Evolutionary conservation across 2,113 vertebrate species (phyloP).

Genomic region (Turnix velox): DNA sequence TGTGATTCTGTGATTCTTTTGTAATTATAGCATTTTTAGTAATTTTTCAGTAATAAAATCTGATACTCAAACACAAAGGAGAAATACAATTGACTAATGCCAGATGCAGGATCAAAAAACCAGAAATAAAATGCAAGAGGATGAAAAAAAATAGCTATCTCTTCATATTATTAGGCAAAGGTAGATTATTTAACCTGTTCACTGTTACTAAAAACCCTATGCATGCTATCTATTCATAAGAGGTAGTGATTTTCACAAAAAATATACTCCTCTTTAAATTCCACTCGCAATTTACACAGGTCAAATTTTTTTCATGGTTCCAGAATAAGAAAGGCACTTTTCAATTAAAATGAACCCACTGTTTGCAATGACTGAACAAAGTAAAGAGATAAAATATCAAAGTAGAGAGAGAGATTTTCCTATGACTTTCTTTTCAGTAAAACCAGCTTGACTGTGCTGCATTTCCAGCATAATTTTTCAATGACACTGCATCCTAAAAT

Average conservation of each 20-base stretch:
- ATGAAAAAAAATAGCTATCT: not conserved
- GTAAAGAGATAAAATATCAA: not conserved
- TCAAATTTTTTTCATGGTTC: not conserved
- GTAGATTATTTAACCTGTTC: not conserved
- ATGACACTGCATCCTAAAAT: not conserved
- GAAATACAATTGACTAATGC: not conserved
- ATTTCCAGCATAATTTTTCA: not conserved
- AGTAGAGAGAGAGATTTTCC: not conserved
- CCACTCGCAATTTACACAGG: not conserved
- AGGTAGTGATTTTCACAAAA: not conserved
- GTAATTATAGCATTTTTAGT: not conserved
- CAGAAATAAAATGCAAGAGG: not conserved
- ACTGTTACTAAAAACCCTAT: not conserved
- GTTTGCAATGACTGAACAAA: not conserved
- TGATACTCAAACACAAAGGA: not conserved
- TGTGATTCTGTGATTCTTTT: conserved; percentile 30
- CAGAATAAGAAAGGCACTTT: not conserved
- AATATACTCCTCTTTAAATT: not conserved
- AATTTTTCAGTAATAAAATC: not conserved
- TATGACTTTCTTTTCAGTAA: not conserved
- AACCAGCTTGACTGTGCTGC: not conserved
- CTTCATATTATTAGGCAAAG: not conserved
- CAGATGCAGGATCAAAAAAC: not conserved
- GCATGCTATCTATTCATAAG: not conserved
- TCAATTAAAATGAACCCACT: not conserved